These are phyloP conservation scores for Callospermophilus lateralis DNA, from an alignment of 2,113 vertebrate species.

Conservation along the genomic window DNA sequence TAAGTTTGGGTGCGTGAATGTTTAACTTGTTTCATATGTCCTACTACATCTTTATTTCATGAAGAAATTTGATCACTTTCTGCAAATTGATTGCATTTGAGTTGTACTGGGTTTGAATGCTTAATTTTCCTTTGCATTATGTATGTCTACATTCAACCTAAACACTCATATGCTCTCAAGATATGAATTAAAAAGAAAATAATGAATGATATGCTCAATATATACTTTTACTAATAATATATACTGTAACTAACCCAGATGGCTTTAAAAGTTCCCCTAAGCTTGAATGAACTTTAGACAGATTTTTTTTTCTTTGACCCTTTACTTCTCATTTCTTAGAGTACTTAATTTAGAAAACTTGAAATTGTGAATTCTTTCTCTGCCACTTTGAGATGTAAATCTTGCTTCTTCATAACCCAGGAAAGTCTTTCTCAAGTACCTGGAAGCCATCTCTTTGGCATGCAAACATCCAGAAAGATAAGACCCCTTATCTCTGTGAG, in stretches of 20 bases:
- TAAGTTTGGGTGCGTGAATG: background rate
- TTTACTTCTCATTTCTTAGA: background rate
- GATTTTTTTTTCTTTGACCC: background rate
- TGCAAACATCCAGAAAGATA: background rate
- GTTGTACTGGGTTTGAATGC: background rate
- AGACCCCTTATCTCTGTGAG: background rate
- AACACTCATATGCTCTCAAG: background rate
- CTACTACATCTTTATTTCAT: background rate
- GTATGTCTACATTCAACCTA: background rate
- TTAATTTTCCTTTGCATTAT: background rate
- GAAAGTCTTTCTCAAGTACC: background rate
- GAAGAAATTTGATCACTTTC: background rate
- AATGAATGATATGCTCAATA: background rate
- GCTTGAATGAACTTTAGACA: background rate
- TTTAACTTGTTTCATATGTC: background rate
- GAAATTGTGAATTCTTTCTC: background rate
- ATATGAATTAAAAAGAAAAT: background rate
- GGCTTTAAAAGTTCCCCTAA: background rate
- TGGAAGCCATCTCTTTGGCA: background rate
- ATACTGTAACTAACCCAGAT: background rate
- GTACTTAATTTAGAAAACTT: background rate
- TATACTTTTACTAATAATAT: background rate
- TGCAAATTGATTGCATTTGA: background rate
- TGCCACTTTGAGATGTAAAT: background rate
- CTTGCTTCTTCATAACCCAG: background rate